A percentile compares a stretch with the other conserved stretches of the same genome.
Evolutionary conservation across 2,113 vertebrate species (phyloP).

Genomic region (Oreocharis arfaki): DNA sequence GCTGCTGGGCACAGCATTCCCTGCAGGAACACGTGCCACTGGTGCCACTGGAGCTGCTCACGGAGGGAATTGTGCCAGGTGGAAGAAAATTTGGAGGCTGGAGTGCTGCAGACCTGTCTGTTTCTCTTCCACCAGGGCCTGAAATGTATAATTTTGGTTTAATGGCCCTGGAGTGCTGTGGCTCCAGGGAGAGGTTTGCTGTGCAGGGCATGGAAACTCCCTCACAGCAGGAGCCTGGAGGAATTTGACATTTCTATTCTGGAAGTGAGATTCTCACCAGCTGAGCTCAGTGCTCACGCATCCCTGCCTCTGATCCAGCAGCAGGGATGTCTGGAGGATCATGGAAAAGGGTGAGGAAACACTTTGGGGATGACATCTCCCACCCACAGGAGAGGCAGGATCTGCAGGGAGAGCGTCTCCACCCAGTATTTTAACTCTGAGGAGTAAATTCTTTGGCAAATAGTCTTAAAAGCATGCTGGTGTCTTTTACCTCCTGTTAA

Average conservation of each 20-base stretch:
- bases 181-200: background rate
- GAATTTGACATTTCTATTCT: background rate
- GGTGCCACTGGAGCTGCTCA: background rate
- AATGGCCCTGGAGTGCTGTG: background rate
- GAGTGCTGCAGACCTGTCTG: background rate
- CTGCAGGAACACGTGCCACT: background rate
- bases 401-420: background rate
- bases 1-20: background rate
- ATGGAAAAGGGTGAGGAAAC: background rate
- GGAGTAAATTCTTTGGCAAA: background rate
- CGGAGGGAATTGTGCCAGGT: background rate
- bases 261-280: background rate
- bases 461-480: constrained; percentile 11
- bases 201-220: background rate
- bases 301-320: background rate
- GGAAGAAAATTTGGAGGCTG: background rate
- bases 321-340: background rate
- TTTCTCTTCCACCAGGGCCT: background rate
- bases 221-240: background rate
- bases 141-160: background rate
- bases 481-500: background rate
- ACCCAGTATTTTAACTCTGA: background rate
- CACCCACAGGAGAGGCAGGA: background rate
- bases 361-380: background rate
- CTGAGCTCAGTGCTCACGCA: background rate